Conservation (phyloP, 2,888 invertebrate species). For the Philonicus albiceps region DNA sequence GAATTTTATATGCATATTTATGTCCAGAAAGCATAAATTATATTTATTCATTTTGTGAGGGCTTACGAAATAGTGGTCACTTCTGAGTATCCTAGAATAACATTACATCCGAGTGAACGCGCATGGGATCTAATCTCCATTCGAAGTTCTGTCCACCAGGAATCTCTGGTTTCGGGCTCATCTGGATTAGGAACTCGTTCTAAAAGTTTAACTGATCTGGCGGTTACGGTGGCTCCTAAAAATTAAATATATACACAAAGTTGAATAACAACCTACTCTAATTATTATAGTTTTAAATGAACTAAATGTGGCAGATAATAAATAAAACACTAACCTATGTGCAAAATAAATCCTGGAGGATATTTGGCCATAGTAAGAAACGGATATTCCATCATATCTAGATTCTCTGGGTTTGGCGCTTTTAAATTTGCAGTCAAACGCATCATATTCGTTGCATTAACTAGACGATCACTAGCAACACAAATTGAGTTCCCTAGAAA, state of each 20-base stretch:
- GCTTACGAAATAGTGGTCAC: conserved; percentile 88
- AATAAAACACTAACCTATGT: conserved; percentile 72
- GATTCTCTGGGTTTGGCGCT: conserved; percentile 75
- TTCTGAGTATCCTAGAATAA: conserved; percentile 94
- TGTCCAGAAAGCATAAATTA: not conserved
- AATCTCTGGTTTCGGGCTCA: conserved; percentile 89
- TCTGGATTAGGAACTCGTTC: conserved; percentile 84
- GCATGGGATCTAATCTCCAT: conserved; percentile 96
- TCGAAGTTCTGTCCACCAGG: conserved; percentile 96
- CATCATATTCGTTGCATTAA: conserved; percentile 66
- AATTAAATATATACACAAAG: not conserved
- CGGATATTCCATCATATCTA: conserved; percentile 94
- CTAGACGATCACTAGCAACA: conserved; percentile 71
- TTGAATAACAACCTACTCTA: too few species aligned
- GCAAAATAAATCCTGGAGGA: conserved; percentile 86
- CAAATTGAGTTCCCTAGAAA: conserved; percentile 77
- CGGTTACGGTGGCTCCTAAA: conserved; percentile 81
- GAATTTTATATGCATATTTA: conserved; percentile 6
- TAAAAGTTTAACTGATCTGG: conserved; percentile 82
- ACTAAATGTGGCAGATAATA: not conserved
- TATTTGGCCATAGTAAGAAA: conserved; percentile 93
- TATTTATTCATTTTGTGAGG: not conserved
- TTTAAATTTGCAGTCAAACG: conserved; percentile 69
- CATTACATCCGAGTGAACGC: conserved; percentile 89
- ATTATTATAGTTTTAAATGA: not conserved